Conservation (phyloP, 2,888 invertebrate genomes). For the Saturnia japonica region DNA sequence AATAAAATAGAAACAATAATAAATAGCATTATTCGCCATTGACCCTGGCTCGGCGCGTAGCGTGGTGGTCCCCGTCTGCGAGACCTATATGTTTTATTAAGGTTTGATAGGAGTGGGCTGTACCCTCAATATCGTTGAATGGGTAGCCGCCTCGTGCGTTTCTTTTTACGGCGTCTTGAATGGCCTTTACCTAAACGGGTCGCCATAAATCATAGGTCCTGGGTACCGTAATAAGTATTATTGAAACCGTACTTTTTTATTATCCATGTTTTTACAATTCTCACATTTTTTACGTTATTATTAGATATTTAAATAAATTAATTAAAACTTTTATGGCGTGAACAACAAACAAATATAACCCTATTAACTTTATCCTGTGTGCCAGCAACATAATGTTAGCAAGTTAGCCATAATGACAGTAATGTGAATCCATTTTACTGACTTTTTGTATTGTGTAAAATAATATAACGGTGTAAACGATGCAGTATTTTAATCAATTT, state of each 20-base stretch:
- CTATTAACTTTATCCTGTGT: no score
- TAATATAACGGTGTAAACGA: no score
- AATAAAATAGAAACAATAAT: neutral
- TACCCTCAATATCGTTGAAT: conserved; percentile 32
- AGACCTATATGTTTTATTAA: conserved; percentile 20
- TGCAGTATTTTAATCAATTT: no score
- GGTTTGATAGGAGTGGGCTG: conserved; percentile 21
- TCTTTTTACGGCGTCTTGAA: conserved; percentile 40
- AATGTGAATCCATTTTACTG: no score
- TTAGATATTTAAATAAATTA: neutral
- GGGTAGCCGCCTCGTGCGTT: conserved; percentile 30
- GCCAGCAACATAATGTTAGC: no score
- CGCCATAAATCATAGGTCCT: conserved; percentile 50
- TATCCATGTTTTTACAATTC: neutral
- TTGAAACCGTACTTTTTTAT: neutral
- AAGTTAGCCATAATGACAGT: no score
- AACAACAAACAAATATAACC: no score
- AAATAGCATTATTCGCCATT: neutral
- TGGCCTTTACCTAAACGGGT: conserved; percentile 36
- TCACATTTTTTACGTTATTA: neutral
- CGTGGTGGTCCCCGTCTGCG: neutral
- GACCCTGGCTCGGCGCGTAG: neutral
- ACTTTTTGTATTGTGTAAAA: no score
- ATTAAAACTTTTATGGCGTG: no score
- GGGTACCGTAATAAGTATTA: conserved; percentile 15